Percentiles rank a stretch among this genome's conserved stretches.
These are phyloP conservation scores for Pristionchus maxplancki DNA, from an alignment of 2,888 invertebrate genomes.

Conservation along the genomic window DNA sequence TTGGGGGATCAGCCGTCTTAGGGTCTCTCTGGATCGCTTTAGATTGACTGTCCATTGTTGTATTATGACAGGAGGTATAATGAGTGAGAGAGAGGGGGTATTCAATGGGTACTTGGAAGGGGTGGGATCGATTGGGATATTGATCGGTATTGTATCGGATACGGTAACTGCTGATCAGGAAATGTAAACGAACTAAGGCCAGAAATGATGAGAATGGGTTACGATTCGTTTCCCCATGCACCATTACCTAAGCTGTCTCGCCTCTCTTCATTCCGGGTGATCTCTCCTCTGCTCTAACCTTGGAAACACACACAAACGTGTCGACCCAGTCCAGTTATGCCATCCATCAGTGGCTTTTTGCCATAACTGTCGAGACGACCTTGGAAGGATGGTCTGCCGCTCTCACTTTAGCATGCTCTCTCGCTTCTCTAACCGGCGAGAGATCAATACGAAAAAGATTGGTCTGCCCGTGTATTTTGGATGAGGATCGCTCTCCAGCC, in stretches of 20 bases:
- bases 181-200: too few species aligned
- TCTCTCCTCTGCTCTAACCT: neutral
- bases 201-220: neutral
- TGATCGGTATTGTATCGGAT: neutral
- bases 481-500: too few species aligned
- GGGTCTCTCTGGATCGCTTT: neutral
- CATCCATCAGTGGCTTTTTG: neutral
- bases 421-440: too few species aligned
- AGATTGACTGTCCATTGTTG: conserved; percentile 4
- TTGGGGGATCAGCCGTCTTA: neutral
- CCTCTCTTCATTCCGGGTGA: neutral
- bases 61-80: conserved; percentile 4
- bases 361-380: neutral
- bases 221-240: neutral
- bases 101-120: neutral
- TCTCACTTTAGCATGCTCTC: too few species aligned
- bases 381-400: too few species aligned
- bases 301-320: neutral
- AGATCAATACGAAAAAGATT: too few species aligned
- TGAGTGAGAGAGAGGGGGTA: neutral
- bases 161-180: too few species aligned
- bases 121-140: neutral
- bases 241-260: neutral
- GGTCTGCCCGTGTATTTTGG: too few species aligned
- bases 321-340: neutral